These are phyloP conservation scores for Suillia variegata DNA, from an alignment of 2,888 invertebrate species.

Conservation along the genomic window DNA sequence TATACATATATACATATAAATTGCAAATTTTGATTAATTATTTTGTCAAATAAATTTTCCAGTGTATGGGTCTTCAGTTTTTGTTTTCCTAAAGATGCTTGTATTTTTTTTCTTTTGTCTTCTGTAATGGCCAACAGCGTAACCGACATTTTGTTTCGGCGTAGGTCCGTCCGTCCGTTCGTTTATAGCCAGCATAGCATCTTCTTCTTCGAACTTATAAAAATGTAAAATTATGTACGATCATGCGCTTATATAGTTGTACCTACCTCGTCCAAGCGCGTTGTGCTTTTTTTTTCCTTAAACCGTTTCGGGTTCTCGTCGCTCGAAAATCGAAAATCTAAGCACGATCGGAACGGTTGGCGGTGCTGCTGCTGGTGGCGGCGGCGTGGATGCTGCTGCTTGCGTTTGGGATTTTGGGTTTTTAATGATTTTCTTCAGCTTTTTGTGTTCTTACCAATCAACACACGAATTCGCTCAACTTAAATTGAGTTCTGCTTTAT, in stretches of 20 bases:
- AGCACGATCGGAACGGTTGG: not conserved
- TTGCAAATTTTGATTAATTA: too few species aligned
- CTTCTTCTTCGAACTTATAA: constrained; percentile 38
- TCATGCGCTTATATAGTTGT: constrained; percentile 46
- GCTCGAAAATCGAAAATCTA: not conserved
- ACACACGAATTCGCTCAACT: not conserved
- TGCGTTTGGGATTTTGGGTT: not conserved
- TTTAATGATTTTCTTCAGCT: constrained; percentile 19
- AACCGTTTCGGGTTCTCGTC: not conserved
- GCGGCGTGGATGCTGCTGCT: not conserved
- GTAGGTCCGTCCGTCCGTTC: constrained; percentile 2
- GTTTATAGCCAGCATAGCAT: too few species aligned
- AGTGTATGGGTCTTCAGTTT: too few species aligned
- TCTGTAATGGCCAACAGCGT: constrained; percentile 53
- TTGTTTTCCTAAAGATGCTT: constrained; percentile 13
- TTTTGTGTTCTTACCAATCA: constrained; percentile 1
- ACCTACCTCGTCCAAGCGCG: too few species aligned
- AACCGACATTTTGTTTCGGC: constrained; percentile 57
- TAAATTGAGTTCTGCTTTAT: not conserved
- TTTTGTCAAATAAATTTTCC: too few species aligned
- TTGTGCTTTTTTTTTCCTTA: constrained; percentile 19
- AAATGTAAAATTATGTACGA: constrained; percentile 56
- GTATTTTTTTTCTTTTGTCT: constrained; percentile 10
- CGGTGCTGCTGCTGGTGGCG: not conserved
- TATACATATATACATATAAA: too few species aligned